Conservation (phyloP, 2,113 vertebrate genomes). For the Trachemys scripta region DNA sequence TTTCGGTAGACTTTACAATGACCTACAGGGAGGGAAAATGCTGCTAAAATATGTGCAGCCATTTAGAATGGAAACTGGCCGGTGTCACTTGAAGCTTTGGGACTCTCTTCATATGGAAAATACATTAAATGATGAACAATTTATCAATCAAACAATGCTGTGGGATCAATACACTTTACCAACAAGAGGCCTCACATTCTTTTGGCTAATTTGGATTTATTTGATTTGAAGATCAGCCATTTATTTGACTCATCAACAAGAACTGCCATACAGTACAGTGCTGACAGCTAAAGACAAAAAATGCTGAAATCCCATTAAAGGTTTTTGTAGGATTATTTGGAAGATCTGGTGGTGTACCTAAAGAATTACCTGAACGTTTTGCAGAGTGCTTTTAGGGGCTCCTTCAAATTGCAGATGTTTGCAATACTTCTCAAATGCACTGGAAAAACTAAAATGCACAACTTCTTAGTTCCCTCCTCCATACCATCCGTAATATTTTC, state of each 20-base stretch:
- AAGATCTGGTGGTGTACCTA: background rate
- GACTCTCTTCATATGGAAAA: conserved; percentile 52
- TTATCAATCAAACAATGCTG: background rate
- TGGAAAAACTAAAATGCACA: background rate
- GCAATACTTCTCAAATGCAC: background rate
- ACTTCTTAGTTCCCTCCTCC: background rate
- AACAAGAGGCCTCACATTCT: background rate
- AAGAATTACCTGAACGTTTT: background rate
- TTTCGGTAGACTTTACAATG: conserved; percentile 54
- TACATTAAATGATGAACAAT: background rate
- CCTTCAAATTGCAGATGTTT: background rate
- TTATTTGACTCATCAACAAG: background rate
- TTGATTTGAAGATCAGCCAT: background rate
- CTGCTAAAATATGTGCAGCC: conserved; percentile 50
- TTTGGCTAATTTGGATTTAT: background rate
- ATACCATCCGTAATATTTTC: background rate
- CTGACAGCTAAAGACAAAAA: background rate
- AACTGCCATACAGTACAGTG: background rate
- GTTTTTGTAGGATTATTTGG: background rate
- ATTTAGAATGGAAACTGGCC: conserved; percentile 28
- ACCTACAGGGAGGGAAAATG: conserved; percentile 57
- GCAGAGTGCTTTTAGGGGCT: background rate
- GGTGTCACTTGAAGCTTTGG: conserved; percentile 1
- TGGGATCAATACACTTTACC: background rate
- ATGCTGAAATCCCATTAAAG: background rate